Evolutionary conservation across 2,113 vertebrate genomes (phyloP), one percentile per base, ranked within the genome.

Genomic region (Sapayoa aenigma): DNA sequence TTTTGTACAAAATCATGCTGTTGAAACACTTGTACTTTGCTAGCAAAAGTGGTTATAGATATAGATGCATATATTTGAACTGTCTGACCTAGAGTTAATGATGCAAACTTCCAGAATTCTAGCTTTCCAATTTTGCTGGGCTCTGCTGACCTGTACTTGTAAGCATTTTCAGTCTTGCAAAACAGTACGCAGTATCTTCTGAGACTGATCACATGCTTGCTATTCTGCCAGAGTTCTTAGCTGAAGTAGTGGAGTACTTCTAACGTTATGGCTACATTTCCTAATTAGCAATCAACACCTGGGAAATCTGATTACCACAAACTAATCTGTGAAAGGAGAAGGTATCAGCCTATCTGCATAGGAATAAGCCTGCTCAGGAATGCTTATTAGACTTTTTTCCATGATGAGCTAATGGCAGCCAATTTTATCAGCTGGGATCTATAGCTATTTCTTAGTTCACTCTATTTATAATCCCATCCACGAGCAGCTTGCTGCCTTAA

Each of bases 201-300:
- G 44, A 81, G 50, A 42, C 35, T 35, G 47, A 90, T 55, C 33
- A 39, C 9, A 12, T 4, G 22, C 63, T 67, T 84, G 17, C 47
- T 28, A 28, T 77, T 80, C 50, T 89, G 20, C n/a, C 62, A 50
- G 56, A 67, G 14, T 47, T 84, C 76, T 56, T 65, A 84, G 17
- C 18, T 67, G 52, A 46, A 77, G 27, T 80, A 50, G 0, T 58
- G 11, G n/a, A 65, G 27, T 68, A 46, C 9, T 76, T 74, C 47
- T 15, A 69, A 1, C 60, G 25, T 65, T 84, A 71, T 0, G 0
- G 14, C 25, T 2, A 0, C 8, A 31, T 71, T 74, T 84, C 19
- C 58, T 78, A 42, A 46, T 39, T 23, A 89, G 22, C 6, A 71
- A 55, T 42, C 30, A 73, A 4, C 41, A 78, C 5, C 39, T 72